Evolutionary conservation across 2,113 vertebrate genomes (phyloP).

Genomic region (Aspidoscelis tigris): DNA sequence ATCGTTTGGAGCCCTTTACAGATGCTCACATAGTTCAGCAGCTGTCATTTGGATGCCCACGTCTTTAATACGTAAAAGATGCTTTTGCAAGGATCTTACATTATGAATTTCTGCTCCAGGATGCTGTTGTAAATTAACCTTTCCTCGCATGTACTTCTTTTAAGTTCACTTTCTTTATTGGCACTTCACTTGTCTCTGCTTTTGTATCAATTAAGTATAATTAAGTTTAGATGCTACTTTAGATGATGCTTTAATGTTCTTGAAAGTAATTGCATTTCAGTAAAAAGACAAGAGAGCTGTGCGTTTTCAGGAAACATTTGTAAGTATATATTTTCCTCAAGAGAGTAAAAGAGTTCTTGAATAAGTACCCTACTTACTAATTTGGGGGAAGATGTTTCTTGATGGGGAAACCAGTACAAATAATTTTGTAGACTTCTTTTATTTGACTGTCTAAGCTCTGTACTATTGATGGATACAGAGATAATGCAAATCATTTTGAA

Average conservation of each 20-base stretch:
- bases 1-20: no score
- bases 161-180: neutral
- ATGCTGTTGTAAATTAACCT: conserved; percentile 37
- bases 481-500: neutral
- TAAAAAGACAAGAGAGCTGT: neutral
- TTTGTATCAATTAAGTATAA: conserved; percentile 14
- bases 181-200: neutral
- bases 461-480: neutral
- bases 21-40: no score
- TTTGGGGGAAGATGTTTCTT: neutral
- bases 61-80: conserved; percentile 11
- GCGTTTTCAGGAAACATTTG: neutral
- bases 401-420: neutral
- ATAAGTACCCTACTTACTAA: neutral
- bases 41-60: no score
- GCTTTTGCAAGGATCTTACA: conserved; percentile 44
- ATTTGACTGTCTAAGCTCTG: neutral
- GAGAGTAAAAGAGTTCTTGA: neutral
- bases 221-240: neutral
- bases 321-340: neutral
- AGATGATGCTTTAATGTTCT: neutral
- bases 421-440: neutral
- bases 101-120: conserved; percentile 43
- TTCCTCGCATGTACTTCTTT: neutral
- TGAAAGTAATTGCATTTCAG: neutral